Base-by-base conservation (phyloP, 2,888 invertebrate species). In the Acrobasis consociella region DNA sequence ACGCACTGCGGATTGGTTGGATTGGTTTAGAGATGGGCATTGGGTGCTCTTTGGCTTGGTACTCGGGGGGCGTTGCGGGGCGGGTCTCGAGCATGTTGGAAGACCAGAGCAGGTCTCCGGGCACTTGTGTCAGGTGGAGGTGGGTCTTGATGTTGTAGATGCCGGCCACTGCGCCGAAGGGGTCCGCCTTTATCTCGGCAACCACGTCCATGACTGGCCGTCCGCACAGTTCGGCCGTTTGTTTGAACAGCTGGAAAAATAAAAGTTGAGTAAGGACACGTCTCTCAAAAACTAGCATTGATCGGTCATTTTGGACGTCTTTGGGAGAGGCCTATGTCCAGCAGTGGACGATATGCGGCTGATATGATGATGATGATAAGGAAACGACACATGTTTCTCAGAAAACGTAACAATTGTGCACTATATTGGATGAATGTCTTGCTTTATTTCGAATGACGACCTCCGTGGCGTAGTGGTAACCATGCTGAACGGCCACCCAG, bases 111-210 rank as follows among this genome's bases (percentile, higher is more conserved):
- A 87, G 73, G 49, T 89, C 87, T 1, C 80, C 80, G 0, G 86
- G 72, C 8, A 80, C 76, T 53, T 82, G 77, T 60, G 87, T 73
- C 64, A 87, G 89, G 16, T 77, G 80, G 9, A 85, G 70, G 64
- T 91, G 92, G 5, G 80, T 83, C 69, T 94, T 86, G 64, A 95
- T 94, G 80, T 95, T 95, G 82, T 93, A 95, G 74, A 95, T 94
- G 60, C 94, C 95, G 3, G 93, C 94, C 16, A 93, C 72, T 22
- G 93, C 81, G 1, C 94, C 94, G 72, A 93, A 94, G 0, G 94
- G 94, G 63, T 94, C 93, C 0, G 88, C 86, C 60, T 89, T 89
- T 46, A 95, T 84, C 66, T 92, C 87, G 2, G 89, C 82, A 31
- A 90, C 86, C 9, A 94, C 85, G 53, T 91, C 91, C 39, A 85